Base-by-base conservation (phyloP, 2,797 vertebrate genomes). In the Crax fasciolata region DNA sequence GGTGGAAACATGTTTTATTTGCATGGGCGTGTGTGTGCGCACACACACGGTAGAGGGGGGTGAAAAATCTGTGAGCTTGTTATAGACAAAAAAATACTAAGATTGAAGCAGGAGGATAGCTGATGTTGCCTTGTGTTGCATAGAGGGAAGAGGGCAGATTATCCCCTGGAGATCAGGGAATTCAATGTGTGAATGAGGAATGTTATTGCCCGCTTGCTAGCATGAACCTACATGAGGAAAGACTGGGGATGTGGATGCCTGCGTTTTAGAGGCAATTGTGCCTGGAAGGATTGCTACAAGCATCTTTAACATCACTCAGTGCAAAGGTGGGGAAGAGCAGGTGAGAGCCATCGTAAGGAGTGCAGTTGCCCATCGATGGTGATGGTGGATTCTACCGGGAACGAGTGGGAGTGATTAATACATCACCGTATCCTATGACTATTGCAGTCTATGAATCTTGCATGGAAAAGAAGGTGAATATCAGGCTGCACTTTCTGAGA, bases 241-340 rank as follows among this genome's bases (percentile, higher is more conserved):
- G 86, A 46, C 5, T 12, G 30, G 16, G 35, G 71, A 55, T 23
- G 28, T 92, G 78, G 48, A 71, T 92, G 41, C 61, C 49, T 9
- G 67, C 65, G 17, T 89, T 81, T 73, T 38, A 38, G 51, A 68
- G 72, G 79, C 78, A 43, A 7, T 87, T 65, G 57, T 89, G 72
- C 58, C 75, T 70, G 61, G 39, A 62, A 92, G 90, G 51, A 30
- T 87, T 57, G 67, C 79, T 79, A 44, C n/a, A 51, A 32, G 62
- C 72, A 15, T 84, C 75, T 54, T 90, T 19, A 96, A 61, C 61
- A 27, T 85, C 43, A 17, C 49, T 89, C 54, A 7, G 30, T 81
- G 84, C 68, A 66, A 91, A 93, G 87, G 92, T 95, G 79, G 87
- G 90, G 91, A 78, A 77, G 39, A 62, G 57, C 39, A 59, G 84